Evolutionary conservation across 2,888 invertebrate genomes (phyloP).

Genomic region (Dendrolimus houi): DNA sequence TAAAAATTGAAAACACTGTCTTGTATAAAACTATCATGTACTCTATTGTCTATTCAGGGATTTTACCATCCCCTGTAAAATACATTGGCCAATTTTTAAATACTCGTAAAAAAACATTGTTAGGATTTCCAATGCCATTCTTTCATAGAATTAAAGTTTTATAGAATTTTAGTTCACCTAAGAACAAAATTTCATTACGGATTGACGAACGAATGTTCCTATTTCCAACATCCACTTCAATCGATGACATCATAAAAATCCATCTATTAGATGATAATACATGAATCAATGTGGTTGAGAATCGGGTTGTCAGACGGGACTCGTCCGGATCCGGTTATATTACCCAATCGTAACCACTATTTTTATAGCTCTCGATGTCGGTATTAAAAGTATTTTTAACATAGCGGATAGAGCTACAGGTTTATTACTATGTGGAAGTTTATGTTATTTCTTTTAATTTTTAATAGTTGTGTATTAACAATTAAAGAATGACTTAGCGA

Average conservation of each 20-base stretch:
- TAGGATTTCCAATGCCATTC: no score
- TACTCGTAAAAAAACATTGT: no score
- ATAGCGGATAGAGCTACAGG: conserved; percentile 6
- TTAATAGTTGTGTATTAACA: conserved; percentile 8
- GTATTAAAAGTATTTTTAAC: conserved; percentile 42
- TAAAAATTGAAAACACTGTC: no score
- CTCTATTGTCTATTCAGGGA: no score
- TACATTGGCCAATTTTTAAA: no score
- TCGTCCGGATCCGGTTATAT: conserved; percentile 67
- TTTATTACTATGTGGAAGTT: conserved; percentile 7
- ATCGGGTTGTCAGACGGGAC: conserved; percentile 35
- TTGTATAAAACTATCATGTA: no score
- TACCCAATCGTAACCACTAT: conserved; percentile 59
- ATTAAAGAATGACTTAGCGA: neutral
- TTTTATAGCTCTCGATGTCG: conserved; percentile 57
- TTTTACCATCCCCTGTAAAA: no score
- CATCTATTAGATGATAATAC: conserved; percentile 62
- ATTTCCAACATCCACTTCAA: conserved; percentile 23
- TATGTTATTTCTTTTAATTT: conserved; percentile 8
- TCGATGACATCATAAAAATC: conserved; percentile 62
- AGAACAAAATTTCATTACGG: no score
- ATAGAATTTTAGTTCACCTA: no score
- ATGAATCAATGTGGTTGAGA: conserved; percentile 49
- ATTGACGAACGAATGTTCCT: no score
- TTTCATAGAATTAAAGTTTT: no score